Conservation (phyloP, 2,888 invertebrate species). For the Nemapogon koenigi region DNA sequence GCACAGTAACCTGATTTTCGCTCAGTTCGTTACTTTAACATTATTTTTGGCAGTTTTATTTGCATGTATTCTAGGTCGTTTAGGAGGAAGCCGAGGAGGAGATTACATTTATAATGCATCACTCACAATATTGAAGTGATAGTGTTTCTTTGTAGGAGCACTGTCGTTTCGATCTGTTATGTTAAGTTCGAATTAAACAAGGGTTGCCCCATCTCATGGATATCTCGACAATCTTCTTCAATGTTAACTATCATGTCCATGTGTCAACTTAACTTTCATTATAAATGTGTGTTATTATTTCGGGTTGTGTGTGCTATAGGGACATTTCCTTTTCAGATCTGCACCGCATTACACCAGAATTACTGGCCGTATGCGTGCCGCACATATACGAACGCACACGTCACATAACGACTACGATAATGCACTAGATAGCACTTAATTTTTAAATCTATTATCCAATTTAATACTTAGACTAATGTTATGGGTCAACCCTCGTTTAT, state of each 20-base stretch:
- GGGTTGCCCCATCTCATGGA: slow-evolving; percentile 65
- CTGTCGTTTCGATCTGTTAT: slow-evolving; percentile 4
- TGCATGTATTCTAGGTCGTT: slow-evolving; percentile 56
- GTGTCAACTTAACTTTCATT: slow-evolving; percentile 47
- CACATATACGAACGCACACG: slow-evolving; percentile 65
- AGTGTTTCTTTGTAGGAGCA: neutral
- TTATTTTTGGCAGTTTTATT: slow-evolving; percentile 29
- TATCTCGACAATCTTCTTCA: slow-evolving; percentile 42
- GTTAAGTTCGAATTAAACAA: slow-evolving; percentile 43
- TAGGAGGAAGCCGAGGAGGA: slow-evolving; percentile 33
- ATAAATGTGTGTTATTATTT: slow-evolving; percentile 2
- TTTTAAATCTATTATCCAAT: slow-evolving; percentile 45
- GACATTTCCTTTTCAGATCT: slow-evolving; percentile 64
- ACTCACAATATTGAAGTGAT: slow-evolving; percentile 5
- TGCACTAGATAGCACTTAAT: slow-evolving; percentile 65
- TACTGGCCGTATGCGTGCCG: slow-evolving; percentile 66
- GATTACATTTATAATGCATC: slow-evolving; percentile 21
- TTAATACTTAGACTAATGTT: slow-evolving; percentile 43
- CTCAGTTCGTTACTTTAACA: slow-evolving; percentile 47
- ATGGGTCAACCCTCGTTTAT: slow-evolving; percentile 66
- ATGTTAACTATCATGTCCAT: slow-evolving; percentile 61
- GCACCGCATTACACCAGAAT: slow-evolving; percentile 65
- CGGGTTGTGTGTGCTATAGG: slow-evolving; percentile 67
- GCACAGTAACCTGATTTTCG: slow-evolving; percentile 58
- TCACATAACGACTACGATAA: slow-evolving; percentile 59